These are phyloP conservation scores for Leucopsar rothschildi DNA, from an alignment of 2,113 vertebrate genomes.

Conservation along the genomic window DNA sequence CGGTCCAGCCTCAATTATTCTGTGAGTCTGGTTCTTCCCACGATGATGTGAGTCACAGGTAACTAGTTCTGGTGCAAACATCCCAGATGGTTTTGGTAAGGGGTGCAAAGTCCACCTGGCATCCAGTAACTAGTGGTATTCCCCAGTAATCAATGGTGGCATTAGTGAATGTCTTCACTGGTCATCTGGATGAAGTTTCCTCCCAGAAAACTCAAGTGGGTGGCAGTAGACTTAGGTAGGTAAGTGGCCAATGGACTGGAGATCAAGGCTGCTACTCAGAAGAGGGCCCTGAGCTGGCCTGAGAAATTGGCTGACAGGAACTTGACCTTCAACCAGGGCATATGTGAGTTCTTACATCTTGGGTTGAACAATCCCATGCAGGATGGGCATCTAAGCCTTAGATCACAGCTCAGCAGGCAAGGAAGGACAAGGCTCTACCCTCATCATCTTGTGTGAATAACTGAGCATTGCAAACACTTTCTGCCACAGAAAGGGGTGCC, in stretches of 20 bases:
- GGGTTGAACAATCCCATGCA: background rate
- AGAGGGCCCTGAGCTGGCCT: background rate
- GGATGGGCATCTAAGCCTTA: background rate
- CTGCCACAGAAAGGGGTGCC: background rate
- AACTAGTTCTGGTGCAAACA: background rate
- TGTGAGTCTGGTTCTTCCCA: background rate
- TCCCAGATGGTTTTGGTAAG: background rate
- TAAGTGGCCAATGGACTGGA: background rate
- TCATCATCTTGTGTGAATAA: background rate
- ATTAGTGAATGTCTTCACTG: background rate
- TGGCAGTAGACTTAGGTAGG: background rate
- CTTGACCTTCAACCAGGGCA: background rate
- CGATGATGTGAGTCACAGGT: accelerated
- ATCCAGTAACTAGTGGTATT: background rate
- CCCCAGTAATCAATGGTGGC: background rate
- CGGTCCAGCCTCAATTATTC: background rate
- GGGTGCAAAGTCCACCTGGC: background rate
- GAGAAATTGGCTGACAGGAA: background rate
- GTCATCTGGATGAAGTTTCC: background rate
- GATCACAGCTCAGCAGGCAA: background rate
- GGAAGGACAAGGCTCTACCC: background rate
- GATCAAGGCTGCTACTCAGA: background rate
- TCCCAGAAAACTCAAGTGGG: background rate
- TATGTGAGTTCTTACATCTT: background rate
- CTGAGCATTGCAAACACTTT: background rate